A percentile compares a stretch with the other conserved stretches of the same genome.
phyloP scores from a whole-genome alignment of 2,888 invertebrate species.

The Lamellibrachia satsuma region DNA sequence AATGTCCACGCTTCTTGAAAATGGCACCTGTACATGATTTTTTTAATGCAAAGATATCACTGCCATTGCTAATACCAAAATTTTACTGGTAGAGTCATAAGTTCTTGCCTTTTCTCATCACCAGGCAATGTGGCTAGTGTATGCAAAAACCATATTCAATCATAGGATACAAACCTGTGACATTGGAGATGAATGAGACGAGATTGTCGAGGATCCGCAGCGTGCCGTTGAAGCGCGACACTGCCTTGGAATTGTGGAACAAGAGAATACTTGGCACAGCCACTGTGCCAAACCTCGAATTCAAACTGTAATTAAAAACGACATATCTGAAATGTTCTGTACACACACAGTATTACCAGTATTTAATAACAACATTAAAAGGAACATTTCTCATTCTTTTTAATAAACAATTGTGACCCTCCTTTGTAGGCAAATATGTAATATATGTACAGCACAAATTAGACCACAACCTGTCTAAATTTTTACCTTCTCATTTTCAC shows the following conservation, averaged over 20 bases:
- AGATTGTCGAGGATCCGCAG: constrained; percentile 83
- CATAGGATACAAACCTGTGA: constrained; percentile 54
- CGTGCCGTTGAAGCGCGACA: constrained; percentile 67
- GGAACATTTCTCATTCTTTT: too few relatives aligned
- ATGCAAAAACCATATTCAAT: background rate
- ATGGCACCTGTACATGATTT: too few relatives aligned
- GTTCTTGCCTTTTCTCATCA: too few relatives aligned
- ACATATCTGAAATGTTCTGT: background rate
- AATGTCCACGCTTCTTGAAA: too few relatives aligned
- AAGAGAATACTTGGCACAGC: constrained; percentile 64
- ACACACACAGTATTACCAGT: background rate
- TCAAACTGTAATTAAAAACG: constrained; percentile 51
- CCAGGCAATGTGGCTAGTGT: background rate
- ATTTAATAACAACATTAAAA: too few relatives aligned
- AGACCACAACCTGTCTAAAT: too few relatives aligned
- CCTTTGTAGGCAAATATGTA: background rate
- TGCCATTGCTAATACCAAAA: too few relatives aligned
- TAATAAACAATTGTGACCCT: too few relatives aligned
- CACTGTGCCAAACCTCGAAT: constrained; percentile 63
- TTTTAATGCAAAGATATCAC: too few relatives aligned
- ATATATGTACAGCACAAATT: background rate
- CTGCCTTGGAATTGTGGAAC: constrained; percentile 62
- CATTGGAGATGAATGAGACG: constrained; percentile 57
- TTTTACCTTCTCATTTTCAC: too few relatives aligned
- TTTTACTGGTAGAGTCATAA: too few relatives aligned